A percentile compares a stretch with the other conserved stretches of the same genome.
phyloP scores from a whole-genome alignment of 2,797 vertebrate species.

The Galagoides demidoff region DNA sequence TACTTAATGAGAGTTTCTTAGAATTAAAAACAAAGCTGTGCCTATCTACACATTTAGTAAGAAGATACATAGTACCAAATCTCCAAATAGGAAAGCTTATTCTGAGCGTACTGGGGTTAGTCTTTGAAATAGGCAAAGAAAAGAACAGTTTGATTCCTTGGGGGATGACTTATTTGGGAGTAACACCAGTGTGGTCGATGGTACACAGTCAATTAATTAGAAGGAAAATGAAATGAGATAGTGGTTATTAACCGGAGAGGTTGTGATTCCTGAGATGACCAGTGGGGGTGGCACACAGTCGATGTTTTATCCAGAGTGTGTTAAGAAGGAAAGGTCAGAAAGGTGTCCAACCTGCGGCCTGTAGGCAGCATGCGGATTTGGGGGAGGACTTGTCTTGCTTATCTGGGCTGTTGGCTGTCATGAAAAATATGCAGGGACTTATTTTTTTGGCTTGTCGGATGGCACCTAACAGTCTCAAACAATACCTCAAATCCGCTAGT shows the following conservation, averaged over 20 bases:
- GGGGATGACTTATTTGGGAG: background rate
- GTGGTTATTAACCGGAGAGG: background rate
- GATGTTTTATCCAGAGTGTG: background rate
- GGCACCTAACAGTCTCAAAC: background rate
- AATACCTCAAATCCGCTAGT: background rate
- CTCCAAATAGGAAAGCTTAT: background rate
- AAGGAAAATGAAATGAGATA: background rate
- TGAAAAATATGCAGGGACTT: too few species aligned
- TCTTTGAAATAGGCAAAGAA: background rate
- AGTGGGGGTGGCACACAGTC: background rate
- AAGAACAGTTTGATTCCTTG: background rate
- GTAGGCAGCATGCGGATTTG: too few species aligned
- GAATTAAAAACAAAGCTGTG: background rate
- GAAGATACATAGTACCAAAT: background rate
- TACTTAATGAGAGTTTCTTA: background rate
- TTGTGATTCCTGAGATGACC: background rate
- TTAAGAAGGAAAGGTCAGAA: background rate
- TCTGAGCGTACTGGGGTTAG: background rate
- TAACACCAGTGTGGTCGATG: background rate
- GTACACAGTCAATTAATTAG: background rate
- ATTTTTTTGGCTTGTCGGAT: too few species aligned
- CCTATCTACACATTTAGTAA: background rate
- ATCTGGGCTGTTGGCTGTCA: too few species aligned
- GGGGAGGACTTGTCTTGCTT: too few species aligned
- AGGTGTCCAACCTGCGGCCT: too few species aligned